Conservation (phyloP, 2,888 invertebrate genomes). For the Drosophila buzzatii region DNA sequence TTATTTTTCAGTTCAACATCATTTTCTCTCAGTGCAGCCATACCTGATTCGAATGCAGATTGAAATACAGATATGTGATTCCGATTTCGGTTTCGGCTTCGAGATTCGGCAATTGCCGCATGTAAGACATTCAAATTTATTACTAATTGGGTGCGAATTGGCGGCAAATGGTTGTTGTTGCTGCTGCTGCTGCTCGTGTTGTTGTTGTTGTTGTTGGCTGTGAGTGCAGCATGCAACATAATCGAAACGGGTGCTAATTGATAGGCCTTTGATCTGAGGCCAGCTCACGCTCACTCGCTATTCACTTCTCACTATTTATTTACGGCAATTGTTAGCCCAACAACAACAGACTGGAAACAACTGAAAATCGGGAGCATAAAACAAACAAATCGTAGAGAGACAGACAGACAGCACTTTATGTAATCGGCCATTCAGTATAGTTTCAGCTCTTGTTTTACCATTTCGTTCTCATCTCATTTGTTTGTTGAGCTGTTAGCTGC, state of each 20-base stretch:
- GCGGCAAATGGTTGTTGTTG: conserved; percentile 54
- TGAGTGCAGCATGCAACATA: conserved; percentile 75
- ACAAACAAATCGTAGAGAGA: conserved; percentile 60
- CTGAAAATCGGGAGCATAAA: conserved; percentile 65
- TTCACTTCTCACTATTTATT: conserved; percentile 69
- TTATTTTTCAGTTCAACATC: too few relatives aligned
- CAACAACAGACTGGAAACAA: conserved; percentile 63
- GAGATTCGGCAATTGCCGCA: conserved; percentile 60
- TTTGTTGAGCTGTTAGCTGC: conserved; percentile 64
- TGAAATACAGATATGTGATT: conserved; percentile 25
- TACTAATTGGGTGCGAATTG: conserved; percentile 84
- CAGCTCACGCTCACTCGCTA: conserved; percentile 36
- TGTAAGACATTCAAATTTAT: conserved; percentile 82
- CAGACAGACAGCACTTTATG: conserved; percentile 58
- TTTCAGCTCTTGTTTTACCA: conserved; percentile 9
- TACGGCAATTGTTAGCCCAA: conserved; percentile 76
- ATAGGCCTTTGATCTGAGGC: conserved; percentile 82
- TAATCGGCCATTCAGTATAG: conserved; percentile 45
- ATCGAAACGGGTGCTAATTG: conserved; percentile 83
- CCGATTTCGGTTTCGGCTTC: conserved; percentile 13
- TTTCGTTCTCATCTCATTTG: not conserved
- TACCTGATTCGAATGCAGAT: conserved; percentile 29
- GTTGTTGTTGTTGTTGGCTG: conserved; percentile 3
- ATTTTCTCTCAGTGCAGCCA: conserved; percentile 22
- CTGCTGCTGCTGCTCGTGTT: not conserved